Evolutionary conservation across 64 coral and sea anemone species (phyloP).

Genomic region (Anthopleura sola): DNA sequence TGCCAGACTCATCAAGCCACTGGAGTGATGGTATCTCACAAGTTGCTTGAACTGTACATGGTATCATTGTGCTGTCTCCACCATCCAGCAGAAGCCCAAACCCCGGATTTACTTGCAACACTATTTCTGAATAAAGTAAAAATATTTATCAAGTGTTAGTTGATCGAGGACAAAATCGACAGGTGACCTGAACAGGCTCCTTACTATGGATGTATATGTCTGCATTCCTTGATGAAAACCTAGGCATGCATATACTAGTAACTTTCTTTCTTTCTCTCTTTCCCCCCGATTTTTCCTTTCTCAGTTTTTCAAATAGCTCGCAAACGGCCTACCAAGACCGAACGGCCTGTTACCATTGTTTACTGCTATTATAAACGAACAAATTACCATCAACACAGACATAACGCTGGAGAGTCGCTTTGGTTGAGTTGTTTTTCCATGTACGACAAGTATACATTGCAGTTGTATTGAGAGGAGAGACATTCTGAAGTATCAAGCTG

Average conservation of each 20-base stretch:
- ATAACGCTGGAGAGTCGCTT: background rate
- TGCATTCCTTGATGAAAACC: no score
- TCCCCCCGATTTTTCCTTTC: no score
- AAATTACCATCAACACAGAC: background rate
- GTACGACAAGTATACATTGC: background rate
- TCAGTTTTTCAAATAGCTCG: no score
- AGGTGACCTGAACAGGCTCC: background rate
- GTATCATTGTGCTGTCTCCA: background rate
- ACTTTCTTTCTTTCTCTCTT: no score
- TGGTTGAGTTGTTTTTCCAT: slow-evolving; percentile 7
- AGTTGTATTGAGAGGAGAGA: background rate
- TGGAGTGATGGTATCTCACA: background rate
- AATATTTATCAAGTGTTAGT: background rate
- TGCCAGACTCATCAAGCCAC: background rate
- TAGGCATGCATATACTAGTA: no score
- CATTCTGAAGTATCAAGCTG: background rate
- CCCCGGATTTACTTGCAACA: background rate
- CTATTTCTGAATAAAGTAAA: background rate
- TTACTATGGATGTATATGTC: no score
- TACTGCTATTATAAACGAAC: background rate
- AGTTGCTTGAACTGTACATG: background rate
- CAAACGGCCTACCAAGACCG: no score
- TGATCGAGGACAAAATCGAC: background rate
- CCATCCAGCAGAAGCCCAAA: background rate
- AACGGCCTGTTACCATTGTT: no score